Evolutionary conservation across 92 coral and sea anemone species (phyloP).

Genomic region (Phymanthus crucifer): DNA sequence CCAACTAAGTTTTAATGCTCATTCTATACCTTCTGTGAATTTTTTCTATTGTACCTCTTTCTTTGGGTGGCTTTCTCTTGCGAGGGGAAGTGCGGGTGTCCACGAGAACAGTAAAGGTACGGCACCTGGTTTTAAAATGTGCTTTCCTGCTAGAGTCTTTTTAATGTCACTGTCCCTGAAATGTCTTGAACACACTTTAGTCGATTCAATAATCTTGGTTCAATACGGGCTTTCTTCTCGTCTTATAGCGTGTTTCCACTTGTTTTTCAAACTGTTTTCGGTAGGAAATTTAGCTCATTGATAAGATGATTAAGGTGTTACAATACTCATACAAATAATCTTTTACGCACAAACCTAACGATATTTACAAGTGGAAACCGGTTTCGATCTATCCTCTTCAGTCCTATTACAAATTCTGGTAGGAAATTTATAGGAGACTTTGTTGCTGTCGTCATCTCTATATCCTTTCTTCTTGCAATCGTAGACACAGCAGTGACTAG

Average conservation of each 20-base stretch:
- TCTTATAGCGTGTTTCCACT: conserved; percentile 63
- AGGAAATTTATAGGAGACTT: no score
- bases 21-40: neutral
- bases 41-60: neutral
- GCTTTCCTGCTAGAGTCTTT: conserved; percentile 56
- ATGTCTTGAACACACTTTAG: conserved; percentile 64
- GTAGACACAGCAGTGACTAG: no score
- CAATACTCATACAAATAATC: no score
- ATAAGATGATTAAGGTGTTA: no score
- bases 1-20: neutral
- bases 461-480: no score
- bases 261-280: conserved; percentile 38
- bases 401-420: no score
- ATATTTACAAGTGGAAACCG: no score
- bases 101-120: conserved; percentile 63
- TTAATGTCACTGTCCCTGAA: conserved; percentile 57
- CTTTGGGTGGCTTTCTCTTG: conserved; percentile 54
- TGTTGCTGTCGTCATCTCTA: no score
- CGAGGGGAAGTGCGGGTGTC: conserved; percentile 60
- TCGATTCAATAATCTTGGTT: conserved; percentile 38
- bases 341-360: no score
- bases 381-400: no score
- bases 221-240: conserved; percentile 54
- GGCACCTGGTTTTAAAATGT: conserved; percentile 39
- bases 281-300: conserved; percentile 55